A percentile compares a stretch with the other conserved stretches of the same genome.
phyloP scores from a whole-genome alignment of 2,113 vertebrate species.

The Phyllostomus hastatus region DNA sequence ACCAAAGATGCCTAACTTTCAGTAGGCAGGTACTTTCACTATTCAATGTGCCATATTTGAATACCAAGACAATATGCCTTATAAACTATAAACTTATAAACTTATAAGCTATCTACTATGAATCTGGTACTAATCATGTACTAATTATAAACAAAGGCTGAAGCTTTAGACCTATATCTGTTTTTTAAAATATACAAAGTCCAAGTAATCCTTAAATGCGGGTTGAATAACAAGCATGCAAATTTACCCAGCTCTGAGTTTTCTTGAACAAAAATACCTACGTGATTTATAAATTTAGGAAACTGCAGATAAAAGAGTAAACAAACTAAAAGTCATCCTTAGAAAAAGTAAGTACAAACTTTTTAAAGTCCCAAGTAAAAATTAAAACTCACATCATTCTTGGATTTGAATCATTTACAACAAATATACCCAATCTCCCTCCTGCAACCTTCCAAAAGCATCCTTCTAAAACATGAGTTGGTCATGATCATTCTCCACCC shows the following conservation, averaged over 20 bases:
- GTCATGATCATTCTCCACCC: neutral
- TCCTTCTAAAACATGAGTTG: neutral
- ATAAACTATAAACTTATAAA: neutral
- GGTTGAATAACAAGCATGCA: neutral
- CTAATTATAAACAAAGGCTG: neutral
- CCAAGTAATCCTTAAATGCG: neutral
- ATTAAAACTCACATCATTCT: neutral
- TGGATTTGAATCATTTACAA: neutral
- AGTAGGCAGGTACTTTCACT: neutral
- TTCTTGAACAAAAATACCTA: constrained; percentile 2
- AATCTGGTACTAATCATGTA: neutral
- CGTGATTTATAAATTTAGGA: neutral
- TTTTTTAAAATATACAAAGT: neutral
- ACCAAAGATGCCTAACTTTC: neutral
- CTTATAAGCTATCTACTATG: neutral
- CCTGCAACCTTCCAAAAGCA: neutral
- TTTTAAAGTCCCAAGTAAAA: neutral
- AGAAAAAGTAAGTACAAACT: neutral
- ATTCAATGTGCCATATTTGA: neutral
- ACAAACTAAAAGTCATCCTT: neutral
- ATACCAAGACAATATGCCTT: neutral
- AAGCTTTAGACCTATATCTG: neutral
- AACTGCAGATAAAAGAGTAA: neutral
- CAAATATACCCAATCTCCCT: neutral
- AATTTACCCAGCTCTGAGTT: neutral